phyloP scores from a whole-genome alignment of 2,888 invertebrate species.

The Fragum whitleyi region DNA sequence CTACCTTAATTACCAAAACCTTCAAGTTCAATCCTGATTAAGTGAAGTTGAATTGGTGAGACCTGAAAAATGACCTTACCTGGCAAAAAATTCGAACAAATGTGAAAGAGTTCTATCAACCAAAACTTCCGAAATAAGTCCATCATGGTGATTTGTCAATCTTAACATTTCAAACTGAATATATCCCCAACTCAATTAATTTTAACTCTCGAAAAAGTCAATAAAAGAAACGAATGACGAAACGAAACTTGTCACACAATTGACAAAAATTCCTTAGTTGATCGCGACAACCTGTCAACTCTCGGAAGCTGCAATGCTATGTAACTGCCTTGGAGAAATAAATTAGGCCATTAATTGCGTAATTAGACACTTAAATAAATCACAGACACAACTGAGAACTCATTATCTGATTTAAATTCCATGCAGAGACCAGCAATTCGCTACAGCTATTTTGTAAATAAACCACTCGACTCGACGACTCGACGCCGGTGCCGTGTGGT shows the following conservation, averaged over 20 bases:
- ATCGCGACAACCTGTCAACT: background rate
- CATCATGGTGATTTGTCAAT: background rate
- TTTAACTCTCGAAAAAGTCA: too few species aligned
- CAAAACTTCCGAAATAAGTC: slow-evolving; percentile 6
- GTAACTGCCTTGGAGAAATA: background rate
- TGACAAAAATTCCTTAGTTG: slow-evolving; percentile 5
- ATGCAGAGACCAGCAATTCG: background rate
- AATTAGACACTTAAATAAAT: slow-evolving; percentile 27
- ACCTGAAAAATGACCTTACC: slow-evolving; percentile 9
- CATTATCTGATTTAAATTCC: slow-evolving; percentile 7
- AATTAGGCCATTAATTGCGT: slow-evolving; percentile 14
- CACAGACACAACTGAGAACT: slow-evolving; percentile 9
- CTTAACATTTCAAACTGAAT: background rate
- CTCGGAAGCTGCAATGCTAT: slow-evolving; percentile 6
- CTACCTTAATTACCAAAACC: too few species aligned
- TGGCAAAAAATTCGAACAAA: background rate
- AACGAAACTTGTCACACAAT: background rate
- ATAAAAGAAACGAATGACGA: background rate
- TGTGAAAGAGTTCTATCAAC: background rate
- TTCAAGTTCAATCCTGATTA: too few species aligned
- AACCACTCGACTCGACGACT: background rate
- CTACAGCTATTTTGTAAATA: slow-evolving; percentile 11
- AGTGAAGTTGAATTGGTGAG: too few species aligned
- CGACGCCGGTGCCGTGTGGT: slow-evolving; percentile 18
- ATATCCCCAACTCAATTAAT: background rate